Percentiles rank a stretch among this genome's conserved stretches.
phyloP scores from a whole-genome alignment of 1,140 invertebrate species.

The Potamilus streckersoni region DNA sequence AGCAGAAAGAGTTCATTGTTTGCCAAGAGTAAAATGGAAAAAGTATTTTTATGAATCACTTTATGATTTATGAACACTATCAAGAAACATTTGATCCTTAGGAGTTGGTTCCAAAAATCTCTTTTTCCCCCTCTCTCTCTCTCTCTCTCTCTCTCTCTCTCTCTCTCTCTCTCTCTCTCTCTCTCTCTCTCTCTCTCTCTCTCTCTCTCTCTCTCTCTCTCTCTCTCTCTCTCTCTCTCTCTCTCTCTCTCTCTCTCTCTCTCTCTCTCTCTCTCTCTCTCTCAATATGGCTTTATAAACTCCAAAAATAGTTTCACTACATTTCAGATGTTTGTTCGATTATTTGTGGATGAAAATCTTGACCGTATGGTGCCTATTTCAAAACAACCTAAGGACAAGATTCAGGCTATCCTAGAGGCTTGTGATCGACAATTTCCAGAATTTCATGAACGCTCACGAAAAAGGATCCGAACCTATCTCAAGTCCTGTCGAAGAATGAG shows the following conservation, averaged over 20 bases:
- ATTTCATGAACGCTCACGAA: conserved; percentile 92
- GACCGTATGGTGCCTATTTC: conserved; percentile 97
- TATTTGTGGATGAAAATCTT: conserved; percentile 97
- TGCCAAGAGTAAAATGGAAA: background rate
- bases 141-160: no score
- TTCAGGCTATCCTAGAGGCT: conserved; percentile 96
- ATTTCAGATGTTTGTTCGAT: conserved; percentile 93
- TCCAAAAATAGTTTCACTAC: conserved; percentile 18
- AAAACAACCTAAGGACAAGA: conserved; percentile 97
- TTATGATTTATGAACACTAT: no score
- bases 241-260: background rate
- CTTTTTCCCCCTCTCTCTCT: no score
- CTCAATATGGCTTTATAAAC: background rate
- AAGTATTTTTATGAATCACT: no score
- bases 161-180: no score
- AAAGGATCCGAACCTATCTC: conserved; percentile 94
- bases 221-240: no score
- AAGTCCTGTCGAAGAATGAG: conserved; percentile 96
- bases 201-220: no score
- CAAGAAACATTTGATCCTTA: no score
- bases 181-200: no score
- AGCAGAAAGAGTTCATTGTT: no score
- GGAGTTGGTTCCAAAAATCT: no score
- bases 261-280: background rate
- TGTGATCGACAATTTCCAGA: conserved; percentile 97